A percentile compares a stretch with the other conserved stretches of the same genome.
Evolutionary conservation across 2,113 vertebrate genomes (phyloP).

Genomic region (Carassius auratus): DNA sequence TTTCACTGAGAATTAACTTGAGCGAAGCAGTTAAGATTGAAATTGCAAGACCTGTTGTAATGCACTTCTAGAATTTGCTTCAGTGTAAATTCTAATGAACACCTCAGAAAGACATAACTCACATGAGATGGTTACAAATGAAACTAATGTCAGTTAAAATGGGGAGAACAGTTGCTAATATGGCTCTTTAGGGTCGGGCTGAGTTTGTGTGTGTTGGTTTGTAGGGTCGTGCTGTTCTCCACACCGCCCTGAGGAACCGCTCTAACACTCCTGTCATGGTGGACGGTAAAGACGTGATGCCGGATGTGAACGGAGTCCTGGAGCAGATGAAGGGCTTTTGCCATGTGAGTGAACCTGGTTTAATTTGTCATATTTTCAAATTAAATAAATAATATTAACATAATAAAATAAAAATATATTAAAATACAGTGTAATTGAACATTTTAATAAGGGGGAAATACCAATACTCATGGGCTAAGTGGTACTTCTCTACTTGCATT

Average conservation of each 20-base stretch:
- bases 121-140: no score
- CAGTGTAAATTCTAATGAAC: background rate
- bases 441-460: no score
- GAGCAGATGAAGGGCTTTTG: conserved; percentile 97
- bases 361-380: no score
- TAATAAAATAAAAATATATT: no score
- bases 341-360: conserved; percentile 75
- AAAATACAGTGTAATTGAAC: no score
- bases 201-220: conserved; percentile 1
- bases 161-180: background rate
- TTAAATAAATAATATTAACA: no score
- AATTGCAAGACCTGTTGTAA: background rate
- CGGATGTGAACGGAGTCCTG: conserved; percentile 91
- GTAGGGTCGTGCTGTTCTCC: conserved; percentile 91
- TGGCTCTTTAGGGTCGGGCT: background rate
- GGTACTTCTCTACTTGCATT: background rate
- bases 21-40: background rate
- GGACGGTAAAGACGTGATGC: conserved; percentile 91
- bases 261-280: conserved; percentile 86
- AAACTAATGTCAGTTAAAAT: background rate
- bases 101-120: no score
- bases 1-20: background rate
- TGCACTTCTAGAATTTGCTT: background rate
- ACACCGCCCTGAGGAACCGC: conserved; percentile 92
- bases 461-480: background rate